Percentiles rank a stretch among this genome's conserved stretches.
Conservation (phyloP, 2,888 invertebrate species). For the Abrostola tripartita region DNA sequence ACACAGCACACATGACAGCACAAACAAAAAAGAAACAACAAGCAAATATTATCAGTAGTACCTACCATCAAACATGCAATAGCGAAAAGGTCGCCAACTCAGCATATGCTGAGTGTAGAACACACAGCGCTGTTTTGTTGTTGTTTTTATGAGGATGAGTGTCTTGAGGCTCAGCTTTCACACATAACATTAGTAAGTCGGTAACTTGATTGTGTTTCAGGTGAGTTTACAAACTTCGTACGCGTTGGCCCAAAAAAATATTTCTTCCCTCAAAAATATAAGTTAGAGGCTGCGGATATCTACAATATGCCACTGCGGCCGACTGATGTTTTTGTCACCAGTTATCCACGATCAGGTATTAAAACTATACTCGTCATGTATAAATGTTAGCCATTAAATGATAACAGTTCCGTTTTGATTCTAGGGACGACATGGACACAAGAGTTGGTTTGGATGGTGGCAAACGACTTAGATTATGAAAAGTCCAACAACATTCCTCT, state of each 20-base stretch:
- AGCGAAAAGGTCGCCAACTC: too few species aligned
- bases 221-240: constrained; percentile 92
- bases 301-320: constrained; percentile 91
- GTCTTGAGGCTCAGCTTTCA: too few species aligned
- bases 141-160: too few species aligned
- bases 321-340: constrained; percentile 92
- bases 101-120: too few species aligned
- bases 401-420: constrained; percentile 29
- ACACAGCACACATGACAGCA: too few species aligned
- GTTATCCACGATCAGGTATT: constrained; percentile 93
- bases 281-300: constrained; percentile 89
- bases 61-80: too few species aligned
- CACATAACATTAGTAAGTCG: not conserved
- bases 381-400: not conserved
- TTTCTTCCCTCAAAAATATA: constrained; percentile 91
- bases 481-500: constrained; percentile 89
- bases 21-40: too few species aligned
- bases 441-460: constrained; percentile 93
- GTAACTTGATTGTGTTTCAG: constrained; percentile 68
- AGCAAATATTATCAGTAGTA: too few species aligned
- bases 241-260: constrained; percentile 92
- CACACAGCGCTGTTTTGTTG: too few species aligned
- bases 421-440: constrained; percentile 93
- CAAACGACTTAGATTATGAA: constrained; percentile 92
- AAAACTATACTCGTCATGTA: not conserved